A percentile compares a stretch with the other conserved stretches of the same genome.
These are phyloP conservation scores for Andinoacara biseriatus DNA, from an alignment of 2,113 vertebrate species.

Conservation along the genomic window DNA sequence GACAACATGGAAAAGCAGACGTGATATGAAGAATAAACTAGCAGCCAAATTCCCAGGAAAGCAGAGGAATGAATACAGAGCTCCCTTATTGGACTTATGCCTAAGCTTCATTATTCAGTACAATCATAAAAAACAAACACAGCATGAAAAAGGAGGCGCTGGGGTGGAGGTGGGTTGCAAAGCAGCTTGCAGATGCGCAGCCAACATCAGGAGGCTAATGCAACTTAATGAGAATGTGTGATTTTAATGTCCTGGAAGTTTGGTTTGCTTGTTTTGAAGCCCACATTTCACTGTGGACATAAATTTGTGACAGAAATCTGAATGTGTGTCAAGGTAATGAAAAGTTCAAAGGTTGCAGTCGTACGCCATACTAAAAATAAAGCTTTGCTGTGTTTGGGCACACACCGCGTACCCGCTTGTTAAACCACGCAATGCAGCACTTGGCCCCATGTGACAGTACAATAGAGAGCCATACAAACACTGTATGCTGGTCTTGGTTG, in stretches of 20 bases:
- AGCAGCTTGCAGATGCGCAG: neutral
- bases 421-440: slow-evolving; percentile 36
- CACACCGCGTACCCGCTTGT: slow-evolving; percentile 14
- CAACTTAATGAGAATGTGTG: neutral
- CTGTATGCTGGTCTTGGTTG: neutral
- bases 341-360: neutral
- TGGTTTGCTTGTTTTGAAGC: neutral
- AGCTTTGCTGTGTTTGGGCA: neutral
- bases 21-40: no score
- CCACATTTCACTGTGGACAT: neutral
- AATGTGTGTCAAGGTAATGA: neutral
- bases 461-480: neutral
- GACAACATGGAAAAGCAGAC: no score
- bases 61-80: no score
- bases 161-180: neutral
- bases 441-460: slow-evolving; percentile 24
- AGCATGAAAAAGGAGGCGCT: neutral
- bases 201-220: neutral
- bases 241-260: neutral
- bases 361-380: slow-evolving; percentile 7
- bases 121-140: neutral
- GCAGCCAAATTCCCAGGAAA: no score
- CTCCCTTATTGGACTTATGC: no score
- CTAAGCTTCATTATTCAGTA: neutral
- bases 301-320: neutral